Conservation (phyloP, 2,888 invertebrate genomes). For the Meganola albula region DNA sequence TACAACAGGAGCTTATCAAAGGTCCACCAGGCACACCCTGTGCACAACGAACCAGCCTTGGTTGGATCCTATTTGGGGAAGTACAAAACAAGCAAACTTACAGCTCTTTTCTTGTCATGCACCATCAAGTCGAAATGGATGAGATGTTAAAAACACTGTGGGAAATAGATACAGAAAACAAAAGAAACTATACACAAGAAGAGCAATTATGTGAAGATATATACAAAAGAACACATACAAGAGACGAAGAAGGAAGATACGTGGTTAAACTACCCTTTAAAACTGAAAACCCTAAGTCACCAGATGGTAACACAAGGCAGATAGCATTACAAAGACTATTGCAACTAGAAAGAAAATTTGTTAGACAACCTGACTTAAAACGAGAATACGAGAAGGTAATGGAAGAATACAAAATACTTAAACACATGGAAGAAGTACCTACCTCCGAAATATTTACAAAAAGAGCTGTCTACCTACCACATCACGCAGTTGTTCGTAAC, state of each 20-base stretch:
- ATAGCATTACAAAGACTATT: constrained; percentile 18
- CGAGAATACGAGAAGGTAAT: constrained; percentile 20
- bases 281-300: constrained; percentile 10
- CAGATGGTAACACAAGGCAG: constrained; percentile 14
- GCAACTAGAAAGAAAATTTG: constrained; percentile 18
- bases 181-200: constrained; percentile 11
- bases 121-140: constrained; percentile 16
- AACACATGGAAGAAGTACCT: constrained; percentile 20
- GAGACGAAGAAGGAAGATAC: constrained; percentile 16
- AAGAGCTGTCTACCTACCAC: background rate
- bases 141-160: constrained; percentile 19
- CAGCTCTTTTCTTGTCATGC: too few relatives aligned
- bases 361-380: too few relatives aligned
- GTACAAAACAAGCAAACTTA: constrained; percentile 15
- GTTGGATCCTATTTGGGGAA: constrained; percentile 22
- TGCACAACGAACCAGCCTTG: too few relatives aligned
- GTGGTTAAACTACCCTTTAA: constrained; percentile 20
- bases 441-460: constrained; percentile 11
- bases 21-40: too few relatives aligned
- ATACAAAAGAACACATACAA: constrained; percentile 11
- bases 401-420: too few relatives aligned
- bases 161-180: constrained; percentile 23
- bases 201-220: constrained; percentile 21
- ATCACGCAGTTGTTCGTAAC: background rate
- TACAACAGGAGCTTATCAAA: too few relatives aligned